These are phyloP conservation scores for Pilophorus perplexus DNA, from an alignment of 2,888 invertebrate genomes.

Conservation along the genomic window DNA sequence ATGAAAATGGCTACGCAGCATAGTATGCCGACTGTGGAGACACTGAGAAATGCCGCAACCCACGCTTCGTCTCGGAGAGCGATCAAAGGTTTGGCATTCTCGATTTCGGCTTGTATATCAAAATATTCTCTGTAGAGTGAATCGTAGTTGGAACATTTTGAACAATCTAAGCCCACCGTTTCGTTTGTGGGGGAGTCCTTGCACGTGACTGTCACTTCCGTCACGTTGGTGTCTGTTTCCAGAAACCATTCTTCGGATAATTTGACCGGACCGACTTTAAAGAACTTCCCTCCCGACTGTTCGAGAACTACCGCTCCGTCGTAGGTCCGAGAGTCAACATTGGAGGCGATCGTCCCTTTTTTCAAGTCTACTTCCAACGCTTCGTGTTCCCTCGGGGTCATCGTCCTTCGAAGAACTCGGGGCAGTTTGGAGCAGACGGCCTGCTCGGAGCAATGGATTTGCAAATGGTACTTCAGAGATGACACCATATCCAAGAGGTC, in stretches of 20 bases:
- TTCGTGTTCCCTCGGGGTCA: neutral
- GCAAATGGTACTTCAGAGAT: slow-evolving; percentile 42
- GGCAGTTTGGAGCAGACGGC: slow-evolving; percentile 12
- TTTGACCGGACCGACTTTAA: slow-evolving; percentile 21
- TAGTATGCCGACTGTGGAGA: slow-evolving; percentile 64
- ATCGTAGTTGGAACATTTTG: slow-evolving; percentile 44
- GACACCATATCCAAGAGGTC: slow-evolving; percentile 44
- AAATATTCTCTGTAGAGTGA: slow-evolving; percentile 43
- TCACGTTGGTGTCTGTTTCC: slow-evolving; percentile 23
- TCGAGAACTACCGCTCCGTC: slow-evolving; percentile 40
- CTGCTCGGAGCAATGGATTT: slow-evolving; percentile 41
- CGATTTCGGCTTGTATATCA: slow-evolving; percentile 1
- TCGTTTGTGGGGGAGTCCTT: slow-evolving; percentile 41
- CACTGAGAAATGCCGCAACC: slow-evolving; percentile 64
- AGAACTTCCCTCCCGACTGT: neutral
- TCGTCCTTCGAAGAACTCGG: neutral
- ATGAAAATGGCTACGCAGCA: slow-evolving; percentile 64
- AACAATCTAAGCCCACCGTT: slow-evolving; percentile 45
- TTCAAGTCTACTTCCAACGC: slow-evolving; percentile 8
- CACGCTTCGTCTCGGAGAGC: slow-evolving; percentile 53
- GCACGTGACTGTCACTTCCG: slow-evolving; percentile 37
- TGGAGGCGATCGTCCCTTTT: slow-evolving; percentile 11
- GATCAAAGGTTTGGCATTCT: slow-evolving; percentile 15
- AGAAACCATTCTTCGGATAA: slow-evolving; percentile 2
- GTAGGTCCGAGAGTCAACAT: slow-evolving; percentile 32